These are phyloP conservation scores for Lethocerus indicus DNA, from an alignment of 1,140 invertebrate species.

Conservation along the genomic window DNA sequence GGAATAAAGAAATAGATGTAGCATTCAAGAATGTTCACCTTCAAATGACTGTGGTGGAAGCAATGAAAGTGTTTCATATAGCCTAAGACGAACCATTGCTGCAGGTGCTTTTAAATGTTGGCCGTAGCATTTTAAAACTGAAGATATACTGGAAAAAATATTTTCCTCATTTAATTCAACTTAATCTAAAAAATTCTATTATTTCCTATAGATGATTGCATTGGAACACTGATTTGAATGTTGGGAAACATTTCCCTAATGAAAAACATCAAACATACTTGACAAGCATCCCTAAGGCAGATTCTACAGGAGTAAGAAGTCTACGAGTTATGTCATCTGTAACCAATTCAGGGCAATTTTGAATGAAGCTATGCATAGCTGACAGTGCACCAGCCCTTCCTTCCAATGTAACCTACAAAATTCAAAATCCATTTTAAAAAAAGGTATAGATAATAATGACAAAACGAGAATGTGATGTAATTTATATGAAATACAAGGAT, in stretches of 20 bases:
- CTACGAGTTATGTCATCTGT: constrained; percentile 81
- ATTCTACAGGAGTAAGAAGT: constrained; percentile 80
- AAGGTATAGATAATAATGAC: background rate
- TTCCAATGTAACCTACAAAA: constrained; percentile 65
- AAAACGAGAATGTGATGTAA: constrained; percentile 3
- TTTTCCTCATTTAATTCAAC: background rate
- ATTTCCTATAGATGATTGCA: background rate
- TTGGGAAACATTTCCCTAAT: background rate
- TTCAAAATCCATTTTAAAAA: constrained; percentile 1
- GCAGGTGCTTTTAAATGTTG: constrained; percentile 84
- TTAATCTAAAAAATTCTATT: background rate
- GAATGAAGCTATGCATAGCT: constrained; percentile 83
- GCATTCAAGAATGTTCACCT: constrained; percentile 32
- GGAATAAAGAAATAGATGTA: too few species aligned
- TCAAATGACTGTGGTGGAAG: constrained; percentile 72
- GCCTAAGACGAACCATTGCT: constrained; percentile 75
- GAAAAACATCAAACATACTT: constrained; percentile 40
- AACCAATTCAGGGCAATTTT: constrained; percentile 77
- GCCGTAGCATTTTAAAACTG: constrained; percentile 81
- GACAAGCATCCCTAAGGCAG: constrained; percentile 81
- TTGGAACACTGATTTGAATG: background rate
- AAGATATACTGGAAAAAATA: constrained; percentile 43
- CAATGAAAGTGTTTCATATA: constrained; percentile 78
- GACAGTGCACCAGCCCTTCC: constrained; percentile 89
- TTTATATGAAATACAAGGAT: too few species aligned